Percentiles rank a stretch among this genome's conserved stretches.
These are phyloP conservation scores for Mirounga angustirostris DNA, from an alignment of 2,113 vertebrate genomes.

Conservation along the genomic window DNA sequence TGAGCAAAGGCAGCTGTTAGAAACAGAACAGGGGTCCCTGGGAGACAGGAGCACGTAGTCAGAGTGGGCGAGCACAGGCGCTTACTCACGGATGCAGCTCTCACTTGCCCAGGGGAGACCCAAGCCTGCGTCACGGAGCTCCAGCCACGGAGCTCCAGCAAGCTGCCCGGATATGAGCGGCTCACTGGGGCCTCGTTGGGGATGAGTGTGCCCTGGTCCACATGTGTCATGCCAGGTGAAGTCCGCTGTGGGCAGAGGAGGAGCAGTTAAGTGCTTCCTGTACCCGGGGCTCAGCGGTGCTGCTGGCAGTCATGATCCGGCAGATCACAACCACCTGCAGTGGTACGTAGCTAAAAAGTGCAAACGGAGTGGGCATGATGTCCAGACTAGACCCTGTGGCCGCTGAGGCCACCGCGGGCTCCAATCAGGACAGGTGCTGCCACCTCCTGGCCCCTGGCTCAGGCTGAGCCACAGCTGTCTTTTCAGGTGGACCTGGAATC, in stretches of 20 bases:
- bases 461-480: neutral
- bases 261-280: constrained; percentile 54
- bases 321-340: constrained; percentile 36
- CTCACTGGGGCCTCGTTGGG: constrained; percentile 10
- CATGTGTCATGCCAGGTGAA: constrained; percentile 66
- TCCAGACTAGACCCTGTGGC: neutral
- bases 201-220: neutral
- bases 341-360: constrained; percentile 44
- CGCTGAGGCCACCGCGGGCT: rapidly evolving
- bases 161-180: constrained; percentile 57
- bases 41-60: neutral
- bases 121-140: constrained; percentile 50
- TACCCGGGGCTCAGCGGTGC: constrained; percentile 13
- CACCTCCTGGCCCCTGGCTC: constrained; percentile 81
- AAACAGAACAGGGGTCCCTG: neutral
- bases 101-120: constrained; percentile 34
- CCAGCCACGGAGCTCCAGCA: constrained; percentile 44
- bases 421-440: constrained; percentile 77
- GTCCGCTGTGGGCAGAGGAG: constrained; percentile 11
- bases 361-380: constrained; percentile 38
- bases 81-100: constrained; percentile 18
- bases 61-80: neutral
- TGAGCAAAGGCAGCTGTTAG: constrained; percentile 56
- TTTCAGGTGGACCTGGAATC: neutral
- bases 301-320: constrained; percentile 55